Conservation (phyloP, 2,888 invertebrate genomes). For the Trachelus iudaicus region DNA sequence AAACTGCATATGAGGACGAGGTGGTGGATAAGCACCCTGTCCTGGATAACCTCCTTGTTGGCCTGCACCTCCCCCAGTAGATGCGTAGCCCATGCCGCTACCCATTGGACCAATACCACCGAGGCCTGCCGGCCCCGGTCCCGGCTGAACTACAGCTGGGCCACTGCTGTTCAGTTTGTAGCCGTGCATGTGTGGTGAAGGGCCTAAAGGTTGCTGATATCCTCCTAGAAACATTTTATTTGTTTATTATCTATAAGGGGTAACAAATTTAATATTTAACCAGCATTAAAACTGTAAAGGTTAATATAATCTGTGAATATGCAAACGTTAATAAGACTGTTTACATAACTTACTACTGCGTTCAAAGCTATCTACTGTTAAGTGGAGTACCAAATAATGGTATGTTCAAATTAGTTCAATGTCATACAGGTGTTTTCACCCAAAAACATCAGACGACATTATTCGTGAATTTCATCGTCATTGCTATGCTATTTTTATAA, state of each 20-base stretch:
- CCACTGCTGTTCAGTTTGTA: conserved; percentile 70
- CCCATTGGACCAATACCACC: conserved; percentile 59
- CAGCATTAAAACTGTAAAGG: not conserved
- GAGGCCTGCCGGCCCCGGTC: conserved; percentile 61
- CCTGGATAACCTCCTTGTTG: conserved; percentile 67
- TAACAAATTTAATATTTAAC: not conserved
- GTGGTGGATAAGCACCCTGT: conserved; percentile 63
- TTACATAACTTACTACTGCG: not conserved
- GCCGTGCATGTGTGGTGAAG: conserved; percentile 71
- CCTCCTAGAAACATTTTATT: conserved; percentile 62
- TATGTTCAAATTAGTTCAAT: not conserved
- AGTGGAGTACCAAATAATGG: not conserved
- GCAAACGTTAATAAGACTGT: not conserved
- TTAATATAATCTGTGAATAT: not conserved
- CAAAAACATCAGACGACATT: not conserved
- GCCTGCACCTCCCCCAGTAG: conserved; percentile 64
- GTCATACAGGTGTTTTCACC: not conserved
- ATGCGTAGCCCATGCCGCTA: conserved; percentile 58
- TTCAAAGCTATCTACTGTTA: not conserved
- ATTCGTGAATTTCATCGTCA: not conserved
- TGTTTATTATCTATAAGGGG: conserved; percentile 23
- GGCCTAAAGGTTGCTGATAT: conserved; percentile 72
- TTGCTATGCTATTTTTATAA: not conserved
- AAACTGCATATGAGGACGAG: conserved; percentile 67
- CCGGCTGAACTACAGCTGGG: conserved; percentile 69